Conservation (phyloP, 2,113 vertebrate species). For the Furnarius figulus region DNA sequence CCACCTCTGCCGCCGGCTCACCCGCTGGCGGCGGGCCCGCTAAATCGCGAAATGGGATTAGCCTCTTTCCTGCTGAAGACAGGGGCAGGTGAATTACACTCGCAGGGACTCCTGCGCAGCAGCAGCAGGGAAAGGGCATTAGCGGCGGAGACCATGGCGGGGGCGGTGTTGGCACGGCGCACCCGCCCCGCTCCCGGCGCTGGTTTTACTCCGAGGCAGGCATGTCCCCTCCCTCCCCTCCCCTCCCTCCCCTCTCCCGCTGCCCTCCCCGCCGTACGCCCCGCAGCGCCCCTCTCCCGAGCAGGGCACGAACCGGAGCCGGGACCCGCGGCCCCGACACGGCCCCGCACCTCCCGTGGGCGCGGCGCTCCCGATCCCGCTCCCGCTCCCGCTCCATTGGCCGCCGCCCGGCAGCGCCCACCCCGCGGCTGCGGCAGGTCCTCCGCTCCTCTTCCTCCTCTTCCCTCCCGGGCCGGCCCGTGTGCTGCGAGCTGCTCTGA, state of each 20-base stretch:
- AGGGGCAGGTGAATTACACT: background rate
- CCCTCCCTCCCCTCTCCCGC: background rate
- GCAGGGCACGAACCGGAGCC: background rate
- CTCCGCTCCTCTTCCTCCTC: rapidly evolving
- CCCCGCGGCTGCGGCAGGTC: background rate
- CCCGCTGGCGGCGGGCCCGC: background rate
- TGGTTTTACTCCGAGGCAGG: background rate
- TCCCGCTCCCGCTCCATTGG: no score
- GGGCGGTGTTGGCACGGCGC: background rate
- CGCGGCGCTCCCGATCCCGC: background rate
- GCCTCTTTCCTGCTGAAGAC: background rate
- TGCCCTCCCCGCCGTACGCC: no score
- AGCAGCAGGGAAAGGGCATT: background rate
- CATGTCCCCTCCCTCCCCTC: background rate
- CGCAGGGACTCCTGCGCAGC: background rate
- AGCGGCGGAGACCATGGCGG: background rate
- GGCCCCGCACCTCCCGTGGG: background rate
- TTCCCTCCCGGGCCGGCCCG: no score
- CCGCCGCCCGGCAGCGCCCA: background rate
- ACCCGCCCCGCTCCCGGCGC: background rate
- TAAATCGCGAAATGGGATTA: background rate
- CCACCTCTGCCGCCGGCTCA: background rate
- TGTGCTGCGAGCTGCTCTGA: background rate
- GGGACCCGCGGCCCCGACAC: background rate
- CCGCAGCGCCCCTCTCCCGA: background rate